A percentile compares a stretch with the other conserved stretches of the same genome.
phyloP scores from a whole-genome alignment of 1,140 invertebrate genomes.

The Pachypsylla venusta region DNA sequence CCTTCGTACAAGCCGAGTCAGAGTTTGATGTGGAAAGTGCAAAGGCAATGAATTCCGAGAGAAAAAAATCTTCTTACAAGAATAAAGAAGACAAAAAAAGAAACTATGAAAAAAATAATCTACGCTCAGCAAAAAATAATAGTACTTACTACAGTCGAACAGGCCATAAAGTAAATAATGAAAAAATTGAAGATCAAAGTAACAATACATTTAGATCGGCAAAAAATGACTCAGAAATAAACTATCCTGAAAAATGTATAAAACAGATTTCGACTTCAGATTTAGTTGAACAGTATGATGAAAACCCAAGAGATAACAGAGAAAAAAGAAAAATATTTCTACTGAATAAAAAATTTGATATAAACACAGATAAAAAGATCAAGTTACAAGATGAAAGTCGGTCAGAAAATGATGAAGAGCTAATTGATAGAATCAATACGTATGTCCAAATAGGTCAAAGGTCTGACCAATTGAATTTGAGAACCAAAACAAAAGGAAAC shows the following conservation, averaged over 20 bases:
- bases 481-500: no score
- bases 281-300: not conserved
- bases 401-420: not conserved
- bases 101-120: not conserved
- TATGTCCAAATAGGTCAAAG: not conserved
- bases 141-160: no score
- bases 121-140: no score
- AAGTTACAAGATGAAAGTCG: not conserved
- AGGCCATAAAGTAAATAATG: no score
- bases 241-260: no score
- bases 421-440: slow-evolving; percentile 5
- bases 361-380: not conserved
- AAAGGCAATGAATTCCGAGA: not conserved
- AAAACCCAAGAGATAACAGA: not conserved
- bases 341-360: not conserved
- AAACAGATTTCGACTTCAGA: no score
- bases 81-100: not conserved
- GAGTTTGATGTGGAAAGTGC: not conserved
- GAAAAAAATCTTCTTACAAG: not conserved
- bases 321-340: slow-evolving; percentile 5
- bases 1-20: not conserved
- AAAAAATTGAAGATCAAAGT: no score
- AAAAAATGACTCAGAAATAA: no score
- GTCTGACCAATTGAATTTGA: no score
- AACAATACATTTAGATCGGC: no score